Evolutionary conservation across 2,888 invertebrate species (phyloP), one percentile per base, ranked within the genome.

Genomic region (Mythimna pallens): DNA sequence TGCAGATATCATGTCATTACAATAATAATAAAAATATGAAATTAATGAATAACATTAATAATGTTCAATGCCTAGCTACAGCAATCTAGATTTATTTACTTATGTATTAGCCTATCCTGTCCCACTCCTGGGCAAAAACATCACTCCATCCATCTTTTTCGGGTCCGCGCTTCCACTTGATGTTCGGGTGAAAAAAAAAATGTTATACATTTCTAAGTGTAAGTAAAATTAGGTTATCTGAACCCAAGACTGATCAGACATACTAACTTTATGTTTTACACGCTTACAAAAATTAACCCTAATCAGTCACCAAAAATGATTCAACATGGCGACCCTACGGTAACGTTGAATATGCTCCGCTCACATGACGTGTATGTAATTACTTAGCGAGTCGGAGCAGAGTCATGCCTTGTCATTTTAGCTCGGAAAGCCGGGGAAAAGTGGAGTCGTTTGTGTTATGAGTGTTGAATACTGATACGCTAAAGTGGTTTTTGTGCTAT

Each of bases 331-430:
- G 84, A 86, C 90, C 86, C 87, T 82, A 82, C 78, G 73, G 63
- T 72, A 76, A 54, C 86, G 85, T 79, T 78, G 88, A 91, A 83
- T 89, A 89, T 88, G 89, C 89, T 90, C 85, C 86, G 80, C 89
- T 91, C 90, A 88, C 92, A 92, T 94, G 93, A 95, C 94, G 93
- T 92, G 93, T 93, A 92, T 93, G 94, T 95, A 95, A 95, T 95
- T 95, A 95, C 95, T 95, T 95, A 95, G 91, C 87, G 87, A 87
- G 89, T 89, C 86, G 91, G 87, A 90, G 95, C 94, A 91, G 81
- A 92, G 94, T 95, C 95, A 95, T 95, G 95, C 95, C 90, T 89
- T 94, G 95, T 95, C 95, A 95, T 94, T 94, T 94, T 90, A 91
- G 92, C 91, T 89, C 87, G 87, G 78, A 81, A 69, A 81, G 80